Evolutionary conservation across 2,113 vertebrate species (phyloP).

Genomic region (Corythoichthys haematopterus): DNA sequence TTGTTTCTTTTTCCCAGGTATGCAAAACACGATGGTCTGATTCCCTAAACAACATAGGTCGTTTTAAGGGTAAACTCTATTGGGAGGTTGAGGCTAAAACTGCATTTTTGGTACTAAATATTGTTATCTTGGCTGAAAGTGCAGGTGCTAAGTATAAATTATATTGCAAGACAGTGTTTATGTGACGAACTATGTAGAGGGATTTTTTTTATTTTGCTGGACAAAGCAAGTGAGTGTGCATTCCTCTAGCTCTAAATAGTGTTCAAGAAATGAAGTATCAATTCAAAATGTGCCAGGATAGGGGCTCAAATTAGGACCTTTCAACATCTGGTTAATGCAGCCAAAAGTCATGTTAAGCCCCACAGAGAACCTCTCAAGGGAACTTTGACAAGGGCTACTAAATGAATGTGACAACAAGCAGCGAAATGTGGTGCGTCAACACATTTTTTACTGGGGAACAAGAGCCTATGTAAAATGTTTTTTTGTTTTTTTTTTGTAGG

Average conservation of each 20-base stretch:
- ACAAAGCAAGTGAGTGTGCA: neutral
- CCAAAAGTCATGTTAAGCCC: conserved; percentile 37
- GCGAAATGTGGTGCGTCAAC: conserved; percentile 39
- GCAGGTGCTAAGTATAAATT: neutral
- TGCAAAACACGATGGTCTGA: too few relatives aligned
- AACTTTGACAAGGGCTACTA: conserved; percentile 34
- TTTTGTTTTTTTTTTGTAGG: neutral
- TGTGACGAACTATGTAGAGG: neutral
- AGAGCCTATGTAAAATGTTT: conserved; percentile 56
- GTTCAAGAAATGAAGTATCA: conserved; percentile 46
- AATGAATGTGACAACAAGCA: conserved; percentile 62
- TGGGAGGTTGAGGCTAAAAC: neutral
- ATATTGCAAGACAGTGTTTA: neutral
- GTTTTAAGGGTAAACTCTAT: neutral
- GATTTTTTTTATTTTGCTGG: neutral
- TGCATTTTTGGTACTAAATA: neutral
- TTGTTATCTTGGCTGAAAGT: neutral
- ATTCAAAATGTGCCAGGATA: conserved; percentile 43
- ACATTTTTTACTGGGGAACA: conserved; percentile 47
- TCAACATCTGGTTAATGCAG: conserved; percentile 52
- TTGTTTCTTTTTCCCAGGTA: neutral
- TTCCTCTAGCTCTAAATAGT: conserved; percentile 14
- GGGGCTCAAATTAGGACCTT: conserved; percentile 38
- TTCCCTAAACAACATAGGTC: neutral
- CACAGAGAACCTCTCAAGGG: conserved; percentile 37